Percentiles rank a stretch among this genome's conserved stretches.
Conservation (phyloP, 2,113 vertebrate species). For the Sus scrofa region T2T-Sscrofa CM000829.6:57031001-57031500, state of each 20-base stretch:
- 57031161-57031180: no score
- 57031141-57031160: neutral
- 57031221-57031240: neutral
- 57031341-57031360: slow-evolving; percentile 18
- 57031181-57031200: neutral
- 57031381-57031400: neutral
- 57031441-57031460: neutral
- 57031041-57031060: neutral
- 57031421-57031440: neutral
- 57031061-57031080: neutral
- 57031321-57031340: neutral
- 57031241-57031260: neutral
- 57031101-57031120: neutral
- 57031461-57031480: neutral
- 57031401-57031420: neutral
- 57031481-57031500: neutral
- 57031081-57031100: slow-evolving; percentile 35
- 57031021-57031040: neutral
- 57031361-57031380: neutral
- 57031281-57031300: neutral
- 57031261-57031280: neutral
- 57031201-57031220: neutral
- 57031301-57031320: neutral
- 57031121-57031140: neutral
- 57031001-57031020: neutral